phyloP scores from a whole-genome alignment of 2,888 invertebrate genomes.

The Caenorhabditis sinica region DNA sequence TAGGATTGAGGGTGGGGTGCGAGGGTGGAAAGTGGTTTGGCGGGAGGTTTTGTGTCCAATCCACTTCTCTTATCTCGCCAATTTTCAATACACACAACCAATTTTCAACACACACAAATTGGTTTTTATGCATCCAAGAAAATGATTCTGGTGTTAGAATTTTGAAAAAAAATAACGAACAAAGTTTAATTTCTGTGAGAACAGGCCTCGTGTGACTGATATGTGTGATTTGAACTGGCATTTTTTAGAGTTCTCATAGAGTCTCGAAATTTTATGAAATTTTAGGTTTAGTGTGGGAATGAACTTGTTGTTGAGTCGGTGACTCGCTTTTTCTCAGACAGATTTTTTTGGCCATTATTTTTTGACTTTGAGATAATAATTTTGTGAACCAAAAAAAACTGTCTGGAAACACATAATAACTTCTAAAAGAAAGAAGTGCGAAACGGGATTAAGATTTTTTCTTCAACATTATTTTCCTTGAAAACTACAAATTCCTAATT shows the following conservation, averaged over 20 bases:
- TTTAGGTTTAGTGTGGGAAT: conserved; percentile 17
- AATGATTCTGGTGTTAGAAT: not conserved
- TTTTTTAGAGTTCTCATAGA: not conserved
- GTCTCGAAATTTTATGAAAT: conserved; percentile 12
- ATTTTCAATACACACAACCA: not conserved
- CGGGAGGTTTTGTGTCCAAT: not conserved
- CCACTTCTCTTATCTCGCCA: not conserved
- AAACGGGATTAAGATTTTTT: too few species aligned
- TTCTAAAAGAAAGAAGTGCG: too few species aligned
- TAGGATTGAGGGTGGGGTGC: conserved; percentile 18
- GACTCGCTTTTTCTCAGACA: not conserved
- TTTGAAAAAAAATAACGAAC: not conserved
- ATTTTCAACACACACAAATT: not conserved
- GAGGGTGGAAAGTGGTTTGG: conserved; percentile 2
- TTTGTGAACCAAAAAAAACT: not conserved
- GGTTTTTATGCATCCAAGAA: not conserved
- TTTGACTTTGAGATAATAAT: not conserved
- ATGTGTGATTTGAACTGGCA: not conserved
- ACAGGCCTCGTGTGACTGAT: not conserved
- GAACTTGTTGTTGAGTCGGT: not conserved
- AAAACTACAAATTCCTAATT: too few species aligned
- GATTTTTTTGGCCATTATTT: not conserved
- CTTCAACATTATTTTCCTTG: too few species aligned
- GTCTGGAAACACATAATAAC: not conserved
- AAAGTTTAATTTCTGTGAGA: conserved; percentile 2